Conservation (phyloP, 2,888 invertebrate genomes). For the Drosophila phalerata region DNA sequence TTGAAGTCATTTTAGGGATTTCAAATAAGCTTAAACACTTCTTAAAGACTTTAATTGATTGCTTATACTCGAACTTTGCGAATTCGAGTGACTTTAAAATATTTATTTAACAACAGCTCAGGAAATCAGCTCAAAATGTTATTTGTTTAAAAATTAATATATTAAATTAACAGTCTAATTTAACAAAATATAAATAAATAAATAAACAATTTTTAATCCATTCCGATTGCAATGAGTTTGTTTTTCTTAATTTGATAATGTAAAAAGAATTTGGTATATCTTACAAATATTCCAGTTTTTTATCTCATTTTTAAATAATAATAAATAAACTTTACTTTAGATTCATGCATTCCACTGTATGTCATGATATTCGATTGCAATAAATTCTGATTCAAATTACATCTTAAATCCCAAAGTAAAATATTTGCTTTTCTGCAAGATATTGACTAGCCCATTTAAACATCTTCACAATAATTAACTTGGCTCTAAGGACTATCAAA, state of each 20-base stretch:
- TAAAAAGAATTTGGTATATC: no score
- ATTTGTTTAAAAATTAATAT: not conserved
- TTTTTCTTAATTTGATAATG: no score
- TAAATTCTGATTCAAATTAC: not conserved
- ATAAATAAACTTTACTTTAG: no score
- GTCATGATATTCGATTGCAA: not conserved
- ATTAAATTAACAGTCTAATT: no score
- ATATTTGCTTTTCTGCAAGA: not conserved
- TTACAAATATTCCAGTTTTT: no score
- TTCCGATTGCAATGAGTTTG: no score
- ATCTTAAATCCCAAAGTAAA: not conserved
- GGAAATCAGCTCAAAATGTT: not conserved
- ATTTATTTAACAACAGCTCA: not conserved
- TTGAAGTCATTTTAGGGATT: not conserved
- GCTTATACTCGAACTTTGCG: not conserved
- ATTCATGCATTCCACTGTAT: not conserved
- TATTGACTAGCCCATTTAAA: constrained; percentile 8
- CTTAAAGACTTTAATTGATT: not conserved
- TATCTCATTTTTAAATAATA: no score
- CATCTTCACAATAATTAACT: constrained; percentile 43
- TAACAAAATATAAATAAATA: no score
- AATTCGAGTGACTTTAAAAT: not conserved
- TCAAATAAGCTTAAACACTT: constrained; percentile 11
- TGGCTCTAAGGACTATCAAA: constrained; percentile 60
- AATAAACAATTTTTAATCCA: no score